Percentiles rank a stretch among this genome's conserved stretches.
These are phyloP conservation scores for Percopsis transmontana DNA, from an alignment of 2,113 vertebrate genomes.

Conservation along the genomic window DNA sequence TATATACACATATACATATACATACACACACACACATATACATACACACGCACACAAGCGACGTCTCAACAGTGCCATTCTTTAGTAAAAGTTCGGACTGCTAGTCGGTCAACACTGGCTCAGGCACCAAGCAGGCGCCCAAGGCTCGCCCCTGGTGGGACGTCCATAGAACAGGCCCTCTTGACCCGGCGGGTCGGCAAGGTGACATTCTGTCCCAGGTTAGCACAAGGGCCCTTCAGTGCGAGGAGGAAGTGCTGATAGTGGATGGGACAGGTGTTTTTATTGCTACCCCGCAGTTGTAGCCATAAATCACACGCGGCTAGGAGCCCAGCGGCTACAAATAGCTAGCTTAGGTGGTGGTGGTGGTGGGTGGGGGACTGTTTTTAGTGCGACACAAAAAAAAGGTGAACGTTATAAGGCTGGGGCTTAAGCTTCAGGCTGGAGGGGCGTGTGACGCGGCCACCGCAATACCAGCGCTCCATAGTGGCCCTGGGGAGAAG, in stretches of 20 bases:
- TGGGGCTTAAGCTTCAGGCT: slow-evolving; percentile 32
- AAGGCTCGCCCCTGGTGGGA: slow-evolving; percentile 4
- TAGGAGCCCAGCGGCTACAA: slow-evolving; percentile 39
- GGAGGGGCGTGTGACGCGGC: slow-evolving; percentile 33
- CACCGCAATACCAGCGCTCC: slow-evolving; percentile 34
- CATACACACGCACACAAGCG: neutral
- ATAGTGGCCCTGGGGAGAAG: slow-evolving; percentile 24
- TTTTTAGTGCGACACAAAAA: slow-evolving; percentile 35
- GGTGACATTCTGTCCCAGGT: slow-evolving; percentile 69
- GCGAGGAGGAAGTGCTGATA: slow-evolving; percentile 59
- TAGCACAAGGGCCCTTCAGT: slow-evolving; percentile 56
- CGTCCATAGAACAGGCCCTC: slow-evolving; percentile 30
- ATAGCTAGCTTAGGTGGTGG: slow-evolving; percentile 4
- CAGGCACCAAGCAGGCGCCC: neutral
- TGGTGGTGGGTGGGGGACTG: neutral
- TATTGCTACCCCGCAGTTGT: slow-evolving; percentile 59
- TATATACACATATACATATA: no score
- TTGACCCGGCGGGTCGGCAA: slow-evolving; percentile 36
- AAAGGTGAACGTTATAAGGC: slow-evolving; percentile 30
- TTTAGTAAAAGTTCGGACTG: slow-evolving; percentile 1
- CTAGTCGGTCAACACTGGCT: slow-evolving; percentile 5
- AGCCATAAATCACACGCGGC: slow-evolving; percentile 66
- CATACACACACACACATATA: no score
- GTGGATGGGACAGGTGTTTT: slow-evolving; percentile 70
- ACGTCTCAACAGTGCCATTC: slow-evolving; percentile 3